These are phyloP conservation scores for Cataglyphis altisquamis DNA, from an alignment of 2,888 invertebrate genomes.

Conservation along the genomic window DNA sequence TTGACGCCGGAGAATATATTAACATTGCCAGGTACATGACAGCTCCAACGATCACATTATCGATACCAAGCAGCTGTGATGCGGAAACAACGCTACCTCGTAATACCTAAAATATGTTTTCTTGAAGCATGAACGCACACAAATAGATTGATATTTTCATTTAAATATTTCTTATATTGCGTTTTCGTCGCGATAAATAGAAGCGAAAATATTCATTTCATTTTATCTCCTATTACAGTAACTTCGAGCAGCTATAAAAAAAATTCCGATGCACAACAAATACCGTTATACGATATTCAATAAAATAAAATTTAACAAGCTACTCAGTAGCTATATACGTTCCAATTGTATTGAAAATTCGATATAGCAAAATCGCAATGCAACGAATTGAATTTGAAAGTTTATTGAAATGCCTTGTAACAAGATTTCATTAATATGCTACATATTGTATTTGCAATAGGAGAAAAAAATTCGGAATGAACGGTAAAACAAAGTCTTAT, in stretches of 20 bases:
- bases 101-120: constrained; percentile 81
- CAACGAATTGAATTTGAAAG: neutral
- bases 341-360: neutral
- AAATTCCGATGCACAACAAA: constrained; percentile 4
- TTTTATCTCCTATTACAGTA: constrained; percentile 16
- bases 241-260: neutral
- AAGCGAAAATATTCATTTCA: neutral
- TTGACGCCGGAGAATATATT: constrained; percentile 85
- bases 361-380: constrained; percentile 3
- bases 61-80: constrained; percentile 85
- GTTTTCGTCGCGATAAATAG: neutral
- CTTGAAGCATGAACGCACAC: neutral
- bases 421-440: neutral
- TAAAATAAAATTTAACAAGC: neutral
- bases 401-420: neutral
- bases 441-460: neutral
- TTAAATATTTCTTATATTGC: neutral
- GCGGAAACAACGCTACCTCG: constrained; percentile 84
- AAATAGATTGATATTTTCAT: constrained; percentile 26
- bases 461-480: neutral
- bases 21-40: constrained; percentile 84
- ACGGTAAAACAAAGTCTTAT: neutral
- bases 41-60: constrained; percentile 82
- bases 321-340: neutral
- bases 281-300: neutral